A percentile compares a stretch with the other conserved stretches of the same genome.
These are phyloP conservation scores for Ceratotherium simum DNA, from an alignment of 2,113 vertebrate genomes.

Conservation along the genomic window DNA sequence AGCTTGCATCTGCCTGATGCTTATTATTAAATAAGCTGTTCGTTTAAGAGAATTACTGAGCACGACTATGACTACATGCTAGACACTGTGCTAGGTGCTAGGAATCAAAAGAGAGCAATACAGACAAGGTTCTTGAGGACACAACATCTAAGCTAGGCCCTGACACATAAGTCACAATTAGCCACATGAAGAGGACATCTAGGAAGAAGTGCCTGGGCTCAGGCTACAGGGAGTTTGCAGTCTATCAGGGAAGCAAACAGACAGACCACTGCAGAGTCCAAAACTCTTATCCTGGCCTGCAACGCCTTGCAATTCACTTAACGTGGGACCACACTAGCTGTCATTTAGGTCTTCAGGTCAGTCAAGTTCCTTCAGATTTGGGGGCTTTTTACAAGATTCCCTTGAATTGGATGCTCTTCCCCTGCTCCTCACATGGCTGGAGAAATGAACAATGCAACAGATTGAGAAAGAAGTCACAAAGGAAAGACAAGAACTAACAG, in stretches of 20 bases:
- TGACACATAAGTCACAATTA: not conserved
- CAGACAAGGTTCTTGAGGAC: not conserved
- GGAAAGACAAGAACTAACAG: not conserved
- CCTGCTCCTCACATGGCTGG: not conserved
- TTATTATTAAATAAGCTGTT: not conserved
- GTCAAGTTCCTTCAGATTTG: not conserved
- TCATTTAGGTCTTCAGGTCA: not conserved
- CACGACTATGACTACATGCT: not conserved
- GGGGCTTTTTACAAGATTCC: not conserved
- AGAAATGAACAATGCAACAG: not conserved
- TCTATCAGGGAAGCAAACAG: not conserved
- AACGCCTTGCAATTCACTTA: not conserved
- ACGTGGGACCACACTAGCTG: not conserved
- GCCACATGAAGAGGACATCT: not conserved
- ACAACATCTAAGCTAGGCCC: not conserved
- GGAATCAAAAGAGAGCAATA: not conserved
- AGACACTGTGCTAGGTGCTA: not conserved
- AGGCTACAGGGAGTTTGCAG: not conserved
- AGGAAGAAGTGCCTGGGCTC: not conserved
- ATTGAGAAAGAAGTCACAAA: not conserved
- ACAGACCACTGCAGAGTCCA: not conserved
- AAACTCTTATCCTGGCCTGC: not conserved
- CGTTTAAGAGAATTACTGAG: not conserved
- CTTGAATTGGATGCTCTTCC: not conserved
- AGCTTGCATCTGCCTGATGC: not conserved